Evolutionary conservation across 1,140 invertebrate genomes (phyloP), one percentile per base, ranked within the genome.

Genomic region (Aleiodes sp.): DNA sequence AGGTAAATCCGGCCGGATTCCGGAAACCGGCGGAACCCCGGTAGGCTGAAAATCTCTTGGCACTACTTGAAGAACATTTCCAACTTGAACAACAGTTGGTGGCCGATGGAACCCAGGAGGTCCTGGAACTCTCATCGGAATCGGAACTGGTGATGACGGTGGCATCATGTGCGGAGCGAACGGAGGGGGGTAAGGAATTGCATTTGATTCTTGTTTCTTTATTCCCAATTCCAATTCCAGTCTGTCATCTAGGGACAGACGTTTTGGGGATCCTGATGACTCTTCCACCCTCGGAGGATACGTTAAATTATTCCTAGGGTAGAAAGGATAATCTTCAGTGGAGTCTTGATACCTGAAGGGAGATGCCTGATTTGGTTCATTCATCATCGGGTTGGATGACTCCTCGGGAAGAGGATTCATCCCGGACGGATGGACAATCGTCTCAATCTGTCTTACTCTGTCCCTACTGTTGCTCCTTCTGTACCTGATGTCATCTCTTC

Each of bases 21-120:
- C 16, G 12, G 4, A 4, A 4, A 26, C 14, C 8, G 28, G 4
- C 16, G 28, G 29, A 12, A 29, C 29, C 65, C 10, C 43, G 60
- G 21, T 21, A 21, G 46, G 14, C 39, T 62, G 37, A 65, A 24
- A 72, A 21, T 75, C 73, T 19, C 60, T 62, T 41, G 72, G 72
- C 39, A 77, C 78, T 1, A 90, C 88, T 80, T 89, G 88, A 1
- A 90, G 76, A 73, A 89, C 86, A 74, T 90, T 89, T 12, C 89
- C 89, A 12, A 89, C 84, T 62, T 86, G 84, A 31, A 85, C 72
- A 56, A 86, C 83, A 2, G 82, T 84, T 28, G 79, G 80, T 28
- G 56, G 56, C 1, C 24, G 61, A n/a, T 41, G 35, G 4, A 59
- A 31, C 59, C 75, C 72, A 28, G 77, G 74, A 28, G 77, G 79